Conservation (phyloP, 1,140 invertebrate genomes). For the Drosophila kanapiae region DNA sequence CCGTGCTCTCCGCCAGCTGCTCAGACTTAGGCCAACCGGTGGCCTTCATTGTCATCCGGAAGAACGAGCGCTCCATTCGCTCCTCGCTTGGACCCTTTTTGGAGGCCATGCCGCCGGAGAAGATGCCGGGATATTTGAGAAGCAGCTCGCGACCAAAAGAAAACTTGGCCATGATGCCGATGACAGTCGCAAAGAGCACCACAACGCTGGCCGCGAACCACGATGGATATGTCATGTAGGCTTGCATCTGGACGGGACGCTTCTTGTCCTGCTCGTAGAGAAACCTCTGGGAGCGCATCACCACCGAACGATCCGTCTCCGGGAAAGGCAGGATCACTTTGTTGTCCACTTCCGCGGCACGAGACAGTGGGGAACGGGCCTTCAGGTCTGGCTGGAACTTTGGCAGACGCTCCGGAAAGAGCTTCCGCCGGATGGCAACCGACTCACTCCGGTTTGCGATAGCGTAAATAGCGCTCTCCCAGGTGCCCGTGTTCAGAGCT, state of each 20-base stretch:
- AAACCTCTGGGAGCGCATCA: constrained; percentile 91
- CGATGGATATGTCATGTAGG: constrained; percentile 87
- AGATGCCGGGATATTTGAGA: constrained; percentile 90
- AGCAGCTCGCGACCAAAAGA: constrained; percentile 88
- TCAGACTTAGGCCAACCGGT: constrained; percentile 91
- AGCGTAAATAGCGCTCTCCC: constrained; percentile 92
- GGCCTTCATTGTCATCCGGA: constrained; percentile 90
- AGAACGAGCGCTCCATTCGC: constrained; percentile 87
- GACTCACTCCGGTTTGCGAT: constrained; percentile 89
- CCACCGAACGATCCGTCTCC: constrained; percentile 92
- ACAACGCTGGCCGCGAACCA: constrained; percentile 81
- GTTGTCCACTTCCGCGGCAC: constrained; percentile 86
- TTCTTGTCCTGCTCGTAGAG: constrained; percentile 89
- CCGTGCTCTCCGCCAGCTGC: constrained; percentile 87
- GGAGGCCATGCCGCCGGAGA: constrained; percentile 90
- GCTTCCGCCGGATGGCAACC: constrained; percentile 87
- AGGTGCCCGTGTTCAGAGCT: constrained; percentile 91
- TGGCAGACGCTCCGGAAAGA: constrained; percentile 89
- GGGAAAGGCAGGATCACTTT: constrained; percentile 90
- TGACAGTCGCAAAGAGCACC: constrained; percentile 87
- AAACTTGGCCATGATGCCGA: constrained; percentile 89
- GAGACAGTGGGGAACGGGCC: constrained; percentile 87
- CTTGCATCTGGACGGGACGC: constrained; percentile 90
- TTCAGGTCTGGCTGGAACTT: constrained; percentile 88
- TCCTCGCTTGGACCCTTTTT: constrained; percentile 89